phyloP scores from a whole-genome alignment of 2,113 vertebrate genomes.

The Aix galericulata region DNA sequence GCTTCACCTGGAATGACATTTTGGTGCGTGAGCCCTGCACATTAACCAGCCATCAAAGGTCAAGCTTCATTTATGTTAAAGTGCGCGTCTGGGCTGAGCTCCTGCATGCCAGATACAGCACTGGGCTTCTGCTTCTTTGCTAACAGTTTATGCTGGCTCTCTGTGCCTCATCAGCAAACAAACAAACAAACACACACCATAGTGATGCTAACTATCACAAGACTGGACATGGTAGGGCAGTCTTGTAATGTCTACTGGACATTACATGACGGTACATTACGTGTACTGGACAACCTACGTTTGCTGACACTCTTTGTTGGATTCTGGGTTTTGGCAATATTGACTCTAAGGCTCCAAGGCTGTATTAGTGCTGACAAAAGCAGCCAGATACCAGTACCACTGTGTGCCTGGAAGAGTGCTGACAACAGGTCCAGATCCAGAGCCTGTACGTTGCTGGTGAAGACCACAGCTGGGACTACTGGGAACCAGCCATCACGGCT shows the following conservation, averaged over 20 bases:
- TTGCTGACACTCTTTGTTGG: neutral
- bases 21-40: neutral
- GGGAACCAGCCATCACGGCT: neutral
- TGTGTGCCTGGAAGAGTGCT: neutral
- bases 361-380: neutral
- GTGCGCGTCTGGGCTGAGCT: neutral
- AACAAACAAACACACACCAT: neutral
- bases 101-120: neutral
- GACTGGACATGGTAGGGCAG: neutral
- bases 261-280: no score
- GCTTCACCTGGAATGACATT: conserved; percentile 72
- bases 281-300: neutral
- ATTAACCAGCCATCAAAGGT: neutral
- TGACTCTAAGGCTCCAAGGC: neutral
- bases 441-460: neutral
- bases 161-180: neutral
- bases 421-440: neutral
- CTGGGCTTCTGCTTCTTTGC: neutral
- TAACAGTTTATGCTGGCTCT: neutral
- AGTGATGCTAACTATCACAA: neutral
- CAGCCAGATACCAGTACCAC: neutral
- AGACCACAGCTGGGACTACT: neutral
- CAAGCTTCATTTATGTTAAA: neutral
- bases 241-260: no score
- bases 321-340: neutral